These are phyloP conservation scores for Tetraneura akinire DNA, from an alignment of 1,140 invertebrate species.

Conservation along the genomic window DNA sequence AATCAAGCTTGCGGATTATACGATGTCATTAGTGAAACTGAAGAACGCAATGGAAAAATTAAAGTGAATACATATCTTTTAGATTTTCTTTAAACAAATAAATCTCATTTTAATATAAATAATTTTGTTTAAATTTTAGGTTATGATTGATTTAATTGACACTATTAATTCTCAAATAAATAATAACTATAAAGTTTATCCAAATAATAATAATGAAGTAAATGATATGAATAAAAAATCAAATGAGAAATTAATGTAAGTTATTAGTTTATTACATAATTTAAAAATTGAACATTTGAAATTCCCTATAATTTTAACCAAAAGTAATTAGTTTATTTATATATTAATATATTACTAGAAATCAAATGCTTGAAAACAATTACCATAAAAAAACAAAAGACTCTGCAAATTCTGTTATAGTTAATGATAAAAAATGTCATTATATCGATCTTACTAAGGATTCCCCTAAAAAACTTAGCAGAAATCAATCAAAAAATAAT, in stretches of 20 bases:
- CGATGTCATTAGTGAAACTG: constrained; percentile 41
- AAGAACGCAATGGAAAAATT: constrained; percentile 29
- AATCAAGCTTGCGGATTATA: background rate
- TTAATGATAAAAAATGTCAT: background rate
- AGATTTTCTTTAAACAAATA: too few species aligned
- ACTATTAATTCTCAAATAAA: background rate
- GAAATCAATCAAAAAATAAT: background rate
- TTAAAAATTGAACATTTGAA: background rate
- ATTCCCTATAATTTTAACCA: background rate
- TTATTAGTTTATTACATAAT: background rate
- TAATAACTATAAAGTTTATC: background rate
- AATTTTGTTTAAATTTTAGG: background rate
- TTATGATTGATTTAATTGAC: background rate
- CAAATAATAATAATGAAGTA: background rate
- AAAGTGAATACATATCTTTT: background rate
- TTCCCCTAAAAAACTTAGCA: background rate
- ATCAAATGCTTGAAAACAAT: background rate
- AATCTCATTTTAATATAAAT: background rate
- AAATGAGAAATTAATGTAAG: background rate
- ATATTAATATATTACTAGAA: background rate
- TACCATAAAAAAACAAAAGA: background rate
- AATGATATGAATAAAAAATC: background rate
- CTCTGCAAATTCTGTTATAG: background rate
- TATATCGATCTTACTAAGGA: constrained; percentile 11
- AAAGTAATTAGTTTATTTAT: background rate